Percentiles rank a stretch among this genome's conserved stretches.
Evolutionary conservation across 2,113 vertebrate species (phyloP).

Genomic region (Hippolais icterina): DNA sequence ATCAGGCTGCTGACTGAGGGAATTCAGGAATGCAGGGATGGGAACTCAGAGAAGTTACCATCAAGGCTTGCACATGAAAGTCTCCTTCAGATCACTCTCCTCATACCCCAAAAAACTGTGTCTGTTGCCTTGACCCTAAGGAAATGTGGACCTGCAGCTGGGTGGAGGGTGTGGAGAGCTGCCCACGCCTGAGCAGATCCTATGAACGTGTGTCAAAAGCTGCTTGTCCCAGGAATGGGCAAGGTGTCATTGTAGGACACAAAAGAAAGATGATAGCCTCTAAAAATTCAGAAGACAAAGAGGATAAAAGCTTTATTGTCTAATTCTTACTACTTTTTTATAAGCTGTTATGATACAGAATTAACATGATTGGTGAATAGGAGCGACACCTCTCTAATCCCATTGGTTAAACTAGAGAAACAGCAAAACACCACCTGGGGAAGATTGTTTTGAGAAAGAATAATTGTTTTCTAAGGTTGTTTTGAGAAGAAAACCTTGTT

Average conservation of each 20-base stretch:
- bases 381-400: too few species aligned
- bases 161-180: not conserved
- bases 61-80: not conserved
- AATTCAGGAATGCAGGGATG: not conserved
- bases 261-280: too few species aligned
- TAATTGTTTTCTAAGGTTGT: too few species aligned
- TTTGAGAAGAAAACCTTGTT: too few species aligned
- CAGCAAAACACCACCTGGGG: too few species aligned
- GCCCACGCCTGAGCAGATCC: not conserved
- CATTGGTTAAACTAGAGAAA: too few species aligned
- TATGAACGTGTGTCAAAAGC: not conserved
- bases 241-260: not conserved
- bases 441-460: too few species aligned
- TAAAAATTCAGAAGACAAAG: too few species aligned
- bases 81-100: not conserved
- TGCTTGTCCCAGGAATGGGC: not conserved
- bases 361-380: too few species aligned
- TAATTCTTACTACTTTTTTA: too few species aligned
- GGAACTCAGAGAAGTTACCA: not conserved
- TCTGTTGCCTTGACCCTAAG: not conserved
- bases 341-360: too few species aligned
- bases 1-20: not conserved
- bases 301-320: too few species aligned
- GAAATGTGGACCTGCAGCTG: not conserved
- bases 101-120: rapidly evolving